Evolutionary conservation across 2,797 vertebrate genomes (phyloP).

Genomic region (Anguilla megastoma): DNA sequence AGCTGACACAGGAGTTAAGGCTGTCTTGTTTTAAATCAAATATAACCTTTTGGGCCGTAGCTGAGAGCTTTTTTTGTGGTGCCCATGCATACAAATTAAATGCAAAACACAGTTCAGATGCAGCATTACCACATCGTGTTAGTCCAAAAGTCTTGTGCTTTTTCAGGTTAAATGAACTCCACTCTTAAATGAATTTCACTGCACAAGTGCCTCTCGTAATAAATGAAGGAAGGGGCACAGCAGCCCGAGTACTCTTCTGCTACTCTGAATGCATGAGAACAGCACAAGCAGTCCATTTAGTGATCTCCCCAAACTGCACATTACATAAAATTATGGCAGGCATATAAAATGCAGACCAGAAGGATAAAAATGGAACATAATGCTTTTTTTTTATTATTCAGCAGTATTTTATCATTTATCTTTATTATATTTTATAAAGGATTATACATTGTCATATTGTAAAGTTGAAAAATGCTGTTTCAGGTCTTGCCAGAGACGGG

Average conservation of each 20-base stretch:
- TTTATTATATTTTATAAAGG: too few relatives aligned
- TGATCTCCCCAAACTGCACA: background rate
- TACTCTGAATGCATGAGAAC: background rate
- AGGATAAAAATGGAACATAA: too few relatives aligned
- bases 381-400: too few relatives aligned
- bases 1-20: background rate
- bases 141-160: background rate
- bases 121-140: background rate
- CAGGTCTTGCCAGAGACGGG: too few relatives aligned
- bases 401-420: too few relatives aligned
- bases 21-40: background rate
- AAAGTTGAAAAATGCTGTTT: too few relatives aligned
- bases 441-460: too few relatives aligned
- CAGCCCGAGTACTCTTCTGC: background rate
- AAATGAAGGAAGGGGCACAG: background rate
- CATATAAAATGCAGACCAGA: background rate
- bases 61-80: background rate
- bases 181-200: background rate
- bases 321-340: background rate
- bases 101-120: background rate
- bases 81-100: background rate
- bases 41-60: background rate
- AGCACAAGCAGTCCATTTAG: background rate
- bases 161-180: background rate
- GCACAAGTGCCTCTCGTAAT: background rate